These are phyloP conservation scores for Tupaia tana DNA, from an alignment of 2,113 vertebrate genomes.

Conservation along the genomic window DNA sequence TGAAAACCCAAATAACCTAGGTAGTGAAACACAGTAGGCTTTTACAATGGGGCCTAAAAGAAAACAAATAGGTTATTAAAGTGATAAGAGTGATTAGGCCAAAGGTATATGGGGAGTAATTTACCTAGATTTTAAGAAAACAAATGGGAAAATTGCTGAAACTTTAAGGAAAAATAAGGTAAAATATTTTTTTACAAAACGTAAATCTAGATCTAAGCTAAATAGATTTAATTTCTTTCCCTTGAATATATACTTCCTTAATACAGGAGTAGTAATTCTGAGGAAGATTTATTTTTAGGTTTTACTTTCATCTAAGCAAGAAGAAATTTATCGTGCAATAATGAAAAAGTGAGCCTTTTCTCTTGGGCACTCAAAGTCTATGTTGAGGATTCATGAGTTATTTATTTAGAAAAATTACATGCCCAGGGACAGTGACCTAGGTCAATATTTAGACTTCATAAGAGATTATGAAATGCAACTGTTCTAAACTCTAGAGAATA, in stretches of 20 bases:
- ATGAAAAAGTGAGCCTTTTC: constrained; percentile 48
- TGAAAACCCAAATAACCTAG: constrained; percentile 59
- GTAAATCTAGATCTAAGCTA: not conserved
- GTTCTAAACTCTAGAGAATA: not conserved
- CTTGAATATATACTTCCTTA: constrained; percentile 12
- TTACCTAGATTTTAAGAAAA: constrained; percentile 3
- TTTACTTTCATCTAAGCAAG: constrained; percentile 62
- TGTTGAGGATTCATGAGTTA: constrained; percentile 60
- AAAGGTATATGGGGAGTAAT: not conserved
- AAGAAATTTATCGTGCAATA: constrained; percentile 65
- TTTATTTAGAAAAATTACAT: constrained; percentile 62
- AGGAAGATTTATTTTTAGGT: constrained; percentile 47
- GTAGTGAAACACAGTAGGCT: not conserved
- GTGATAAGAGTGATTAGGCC: not conserved
- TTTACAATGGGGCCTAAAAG: not conserved
- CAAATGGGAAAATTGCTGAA: not conserved
- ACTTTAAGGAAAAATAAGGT: not conserved
- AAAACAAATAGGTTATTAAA: not conserved
- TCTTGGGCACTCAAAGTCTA: not conserved
- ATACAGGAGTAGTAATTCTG: constrained; percentile 9
- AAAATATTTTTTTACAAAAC: constrained; percentile 42
- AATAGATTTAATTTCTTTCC: not conserved
- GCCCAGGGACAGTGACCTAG: not conserved
- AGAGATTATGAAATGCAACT: constrained; percentile 35
- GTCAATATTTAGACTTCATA: constrained; percentile 43